Conservation (phyloP, 2,113 vertebrate genomes). For the Campylorhamphus procurvoides region DNA sequence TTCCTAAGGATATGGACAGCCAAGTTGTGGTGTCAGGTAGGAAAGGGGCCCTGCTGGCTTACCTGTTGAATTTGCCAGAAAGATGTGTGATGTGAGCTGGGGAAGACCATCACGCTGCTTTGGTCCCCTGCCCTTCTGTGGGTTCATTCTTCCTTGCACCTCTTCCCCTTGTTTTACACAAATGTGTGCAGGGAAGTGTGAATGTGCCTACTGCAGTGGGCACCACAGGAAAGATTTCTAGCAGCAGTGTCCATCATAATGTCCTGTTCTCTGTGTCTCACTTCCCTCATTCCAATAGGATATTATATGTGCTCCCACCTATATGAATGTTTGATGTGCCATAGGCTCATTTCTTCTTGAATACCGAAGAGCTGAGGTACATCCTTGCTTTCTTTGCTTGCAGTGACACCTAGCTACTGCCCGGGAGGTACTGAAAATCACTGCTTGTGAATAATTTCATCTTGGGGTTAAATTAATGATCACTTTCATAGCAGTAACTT, state of each 20-base stretch:
- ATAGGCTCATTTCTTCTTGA: background rate
- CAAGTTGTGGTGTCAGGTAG: background rate
- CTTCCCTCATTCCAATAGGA: background rate
- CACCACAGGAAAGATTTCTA: background rate
- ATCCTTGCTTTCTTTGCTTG: background rate
- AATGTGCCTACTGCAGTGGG: background rate
- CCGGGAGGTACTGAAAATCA: background rate
- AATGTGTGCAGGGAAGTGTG: accelerated
- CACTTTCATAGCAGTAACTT: background rate
- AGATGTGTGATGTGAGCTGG: background rate
- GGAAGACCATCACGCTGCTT: background rate
- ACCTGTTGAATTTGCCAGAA: background rate
- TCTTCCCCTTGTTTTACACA: background rate
- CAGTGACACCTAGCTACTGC: background rate
- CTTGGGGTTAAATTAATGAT: background rate
- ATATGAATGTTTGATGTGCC: background rate
- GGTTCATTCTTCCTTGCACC: background rate
- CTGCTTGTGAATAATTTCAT: background rate
- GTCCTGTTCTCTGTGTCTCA: background rate
- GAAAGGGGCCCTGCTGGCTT: background rate
- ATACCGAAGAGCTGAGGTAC: accelerated
- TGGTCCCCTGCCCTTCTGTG: background rate
- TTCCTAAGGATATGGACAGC: background rate
- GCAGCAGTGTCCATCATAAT: accelerated
- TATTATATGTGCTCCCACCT: background rate